Evolutionary conservation across 2,113 vertebrate species (phyloP), one percentile per base, ranked within the genome.

Genomic region (Dromiciops gliroides): DNA sequence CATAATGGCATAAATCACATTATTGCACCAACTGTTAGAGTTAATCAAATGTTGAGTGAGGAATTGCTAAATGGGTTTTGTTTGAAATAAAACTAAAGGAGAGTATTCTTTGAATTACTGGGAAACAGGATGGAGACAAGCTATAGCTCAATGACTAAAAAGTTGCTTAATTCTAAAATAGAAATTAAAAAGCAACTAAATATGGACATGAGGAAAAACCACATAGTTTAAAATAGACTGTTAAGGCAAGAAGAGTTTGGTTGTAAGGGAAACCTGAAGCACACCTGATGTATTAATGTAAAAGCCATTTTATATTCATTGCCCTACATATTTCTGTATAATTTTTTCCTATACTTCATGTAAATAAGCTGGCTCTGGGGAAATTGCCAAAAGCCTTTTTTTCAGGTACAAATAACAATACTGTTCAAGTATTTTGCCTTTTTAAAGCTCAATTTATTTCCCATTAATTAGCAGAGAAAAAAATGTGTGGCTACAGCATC

Each of bases 401-500:
- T 50, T 25, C 50, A 90, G 92, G 53, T 56, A 89, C 37, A 92
- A 88, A 95, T 53, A 51, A 93, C 53, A 93, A 37, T 83, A 92
- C 7, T 52, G 44, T 44, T 50, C 75, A 75, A 94, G 83, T 26
- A 90, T 50, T 90, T 53, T 75, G 50, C n/a, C 12, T 92, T 90
- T 90, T 49, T 53, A 44, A 94, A 93, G 75, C 28, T 94, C 53
- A 31, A 37, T 44, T 92, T 95, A 89, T 25, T 67, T 93, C 90
- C 93, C 26, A 49, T 89, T 60, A 91, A 53, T n/a, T 60, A 89
- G 92, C 44, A 51, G 75, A 50, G 47, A 22, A 8, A 83, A 60
- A 67, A 83, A 14, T 19, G 11, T 48, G 51, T 90, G 91, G 44
- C 44, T 94, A 95, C 53, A 25, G 89, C 31, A 67, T 90, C 49